A percentile compares a stretch with the other conserved stretches of the same genome.
These are phyloP conservation scores for Drosophila cardini DNA, from an alignment of 1,140 invertebrate genomes.

Conservation along the genomic window DNA sequence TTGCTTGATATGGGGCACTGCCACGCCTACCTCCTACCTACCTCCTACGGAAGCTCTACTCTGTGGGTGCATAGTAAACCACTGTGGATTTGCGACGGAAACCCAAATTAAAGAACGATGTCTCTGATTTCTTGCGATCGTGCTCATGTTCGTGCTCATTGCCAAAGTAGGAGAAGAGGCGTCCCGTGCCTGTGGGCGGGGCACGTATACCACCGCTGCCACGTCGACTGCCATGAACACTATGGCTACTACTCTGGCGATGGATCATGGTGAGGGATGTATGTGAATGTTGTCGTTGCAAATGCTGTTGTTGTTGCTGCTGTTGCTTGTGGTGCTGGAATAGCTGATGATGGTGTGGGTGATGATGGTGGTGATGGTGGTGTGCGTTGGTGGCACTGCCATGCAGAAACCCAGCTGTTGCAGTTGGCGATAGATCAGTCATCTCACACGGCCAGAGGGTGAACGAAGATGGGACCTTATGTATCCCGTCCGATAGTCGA, in stretches of 20 bases:
- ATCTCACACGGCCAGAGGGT: slow-evolving; percentile 88
- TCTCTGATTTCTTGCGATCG: slow-evolving; percentile 82
- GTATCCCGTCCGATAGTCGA: slow-evolving; percentile 93
- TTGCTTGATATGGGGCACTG: slow-evolving; percentile 47
- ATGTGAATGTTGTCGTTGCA: slow-evolving; percentile 78
- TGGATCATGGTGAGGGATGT: slow-evolving; percentile 74
- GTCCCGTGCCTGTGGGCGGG: slow-evolving; percentile 58
- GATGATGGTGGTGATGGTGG: slow-evolving; percentile 47
- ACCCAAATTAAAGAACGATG: slow-evolving; percentile 81
- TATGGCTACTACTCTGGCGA: slow-evolving; percentile 73
- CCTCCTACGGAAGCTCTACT: slow-evolving; percentile 28
- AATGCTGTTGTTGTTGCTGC: slow-evolving; percentile 61
- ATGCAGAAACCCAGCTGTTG: slow-evolving; percentile 79
- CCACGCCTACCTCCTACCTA: slow-evolving; percentile 7
- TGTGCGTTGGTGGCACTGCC: slow-evolving; percentile 58
- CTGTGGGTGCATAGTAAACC: slow-evolving; percentile 77
- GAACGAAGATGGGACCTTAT: slow-evolving; percentile 95
- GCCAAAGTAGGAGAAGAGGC: slow-evolving; percentile 81
- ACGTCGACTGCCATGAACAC: slow-evolving; percentile 51
- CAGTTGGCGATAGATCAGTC: slow-evolving; percentile 84
- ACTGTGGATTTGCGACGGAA: slow-evolving; percentile 82
- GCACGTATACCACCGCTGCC: slow-evolving; percentile 54
- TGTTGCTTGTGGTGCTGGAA: slow-evolving; percentile 58
- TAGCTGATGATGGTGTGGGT: slow-evolving; percentile 56
- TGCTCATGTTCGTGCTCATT: slow-evolving; percentile 77